Percentiles rank a stretch among this genome's conserved stretches.
These are phyloP conservation scores for Macrophya annulata DNA, from an alignment of 2,888 invertebrate genomes.

Conservation along the genomic window DNA sequence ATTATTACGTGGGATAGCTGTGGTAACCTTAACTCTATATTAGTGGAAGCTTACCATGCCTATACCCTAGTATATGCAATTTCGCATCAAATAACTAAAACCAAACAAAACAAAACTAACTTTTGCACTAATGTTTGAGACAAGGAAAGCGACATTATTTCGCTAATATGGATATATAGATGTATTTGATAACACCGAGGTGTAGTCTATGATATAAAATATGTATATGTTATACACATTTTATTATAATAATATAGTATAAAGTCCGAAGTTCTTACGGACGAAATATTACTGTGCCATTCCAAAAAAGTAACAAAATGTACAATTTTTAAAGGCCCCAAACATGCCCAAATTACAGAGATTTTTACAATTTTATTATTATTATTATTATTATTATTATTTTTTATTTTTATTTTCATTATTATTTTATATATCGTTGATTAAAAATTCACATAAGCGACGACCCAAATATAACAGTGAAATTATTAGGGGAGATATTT, in stretches of 20 bases:
- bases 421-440: neutral
- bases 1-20: neutral
- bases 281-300: conserved; percentile 57
- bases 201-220: neutral
- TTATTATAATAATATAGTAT: neutral
- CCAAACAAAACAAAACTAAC: too few relatives aligned
- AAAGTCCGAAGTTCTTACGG: neutral
- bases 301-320: conserved; percentile 1
- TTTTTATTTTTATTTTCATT: too few relatives aligned
- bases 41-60: too few relatives aligned
- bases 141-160: too few relatives aligned
- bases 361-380: neutral
- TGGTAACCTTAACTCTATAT: neutral
- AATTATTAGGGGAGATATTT: neutral
- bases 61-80: too few relatives aligned
- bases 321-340: neutral
- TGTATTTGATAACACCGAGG: neutral
- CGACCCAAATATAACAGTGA: neutral
- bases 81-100: too few relatives aligned
- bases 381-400: too few relatives aligned
- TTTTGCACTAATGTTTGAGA: too few relatives aligned
- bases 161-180: neutral
- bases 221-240: neutral
- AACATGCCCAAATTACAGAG: neutral
- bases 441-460: neutral